Base-by-base conservation (phyloP, 2,113 vertebrate genomes). In the Gobio gobio region DNA sequence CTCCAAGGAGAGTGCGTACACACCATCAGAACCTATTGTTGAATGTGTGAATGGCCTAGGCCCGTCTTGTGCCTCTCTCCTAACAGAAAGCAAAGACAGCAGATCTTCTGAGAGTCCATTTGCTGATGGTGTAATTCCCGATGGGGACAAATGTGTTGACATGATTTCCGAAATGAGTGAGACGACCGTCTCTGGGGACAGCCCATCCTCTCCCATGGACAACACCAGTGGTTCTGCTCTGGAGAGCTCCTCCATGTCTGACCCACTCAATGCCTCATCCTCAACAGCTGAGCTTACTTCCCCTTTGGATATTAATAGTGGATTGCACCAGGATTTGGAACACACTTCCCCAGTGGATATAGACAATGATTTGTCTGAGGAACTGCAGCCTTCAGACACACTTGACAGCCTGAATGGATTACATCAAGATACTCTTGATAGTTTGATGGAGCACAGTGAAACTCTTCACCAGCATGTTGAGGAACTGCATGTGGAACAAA, bases 231-330 rank as follows among this genome's bases (percentile, higher is more conserved):
- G 79, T 54, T 63, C 49, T 22, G 75, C 45, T 72, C n/a, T 78
- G 12, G 75, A 88, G 26, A 83, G 54, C 16, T 16, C n/a, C 84
- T 80, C 61, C 51, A 59, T 36, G 7, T 76, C 88, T 36, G 79
- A 59, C 13, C 49, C 51, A 24, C 40, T 63, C 29, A 36, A 10
- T n/a, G 33, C 40, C 63, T 81, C 76, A 3, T 24, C 82, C 16
- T 74, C 59, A 79, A 58, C 51, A 10, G 7, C n/a, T 68, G 78
- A 87, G 40, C 43, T 74, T 18, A 83, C 82, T 73, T 82, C 78
- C 73, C 64, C 36, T 61, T 40, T 74, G 83, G 83, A 83, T 80
- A 54, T 56, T 61, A 86, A 74, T 24, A 74, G 73, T 84, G 86
- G 72, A 64, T 59, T 45, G 33, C 29, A 20, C 13, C 54, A 70